A percentile compares a stretch with the other conserved stretches of the same genome.
These are phyloP conservation scores for Phymastichus coffea DNA, from an alignment of 1,140 invertebrate species.

Conservation along the genomic window DNA sequence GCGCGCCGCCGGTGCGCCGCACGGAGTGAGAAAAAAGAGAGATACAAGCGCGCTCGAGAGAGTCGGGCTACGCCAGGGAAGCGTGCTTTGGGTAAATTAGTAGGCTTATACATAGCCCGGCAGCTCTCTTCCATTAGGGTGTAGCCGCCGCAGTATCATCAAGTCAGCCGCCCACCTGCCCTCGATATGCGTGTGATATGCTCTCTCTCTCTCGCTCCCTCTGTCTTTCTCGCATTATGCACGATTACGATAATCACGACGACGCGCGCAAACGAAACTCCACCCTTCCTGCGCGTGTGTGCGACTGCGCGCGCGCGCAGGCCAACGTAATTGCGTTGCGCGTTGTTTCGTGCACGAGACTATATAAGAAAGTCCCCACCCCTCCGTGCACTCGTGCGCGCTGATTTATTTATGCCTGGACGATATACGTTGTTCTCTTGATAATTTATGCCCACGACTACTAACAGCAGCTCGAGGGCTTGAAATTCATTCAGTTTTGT, in stretches of 20 bases:
- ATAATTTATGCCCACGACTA: no score
- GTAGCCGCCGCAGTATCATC: constrained; percentile 22
- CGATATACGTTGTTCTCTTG: no score
- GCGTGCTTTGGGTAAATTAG: constrained; percentile 24
- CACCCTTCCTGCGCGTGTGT: background rate
- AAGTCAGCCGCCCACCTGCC: constrained; percentile 20
- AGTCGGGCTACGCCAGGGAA: no score
- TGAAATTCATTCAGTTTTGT: no score
- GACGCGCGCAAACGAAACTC: background rate
- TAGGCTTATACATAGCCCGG: constrained; percentile 23
- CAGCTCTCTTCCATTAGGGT: constrained; percentile 27
- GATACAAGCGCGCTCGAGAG: no score
- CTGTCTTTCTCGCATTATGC: no score
- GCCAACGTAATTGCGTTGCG: constrained; percentile 1
- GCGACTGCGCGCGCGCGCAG: background rate
- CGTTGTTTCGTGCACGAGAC: no score
- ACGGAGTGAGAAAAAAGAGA: no score
- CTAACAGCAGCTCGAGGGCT: no score
- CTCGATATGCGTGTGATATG: no score
- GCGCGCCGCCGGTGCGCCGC: no score
- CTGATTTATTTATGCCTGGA: background rate
- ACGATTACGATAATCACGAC: constrained; percentile 20
- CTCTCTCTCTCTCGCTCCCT: no score
- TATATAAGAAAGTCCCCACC: background rate
- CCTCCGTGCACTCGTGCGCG: background rate